These are phyloP conservation scores for Phasianus colchicus DNA, from an alignment of 2,113 vertebrate genomes.

Conservation along the genomic window DNA sequence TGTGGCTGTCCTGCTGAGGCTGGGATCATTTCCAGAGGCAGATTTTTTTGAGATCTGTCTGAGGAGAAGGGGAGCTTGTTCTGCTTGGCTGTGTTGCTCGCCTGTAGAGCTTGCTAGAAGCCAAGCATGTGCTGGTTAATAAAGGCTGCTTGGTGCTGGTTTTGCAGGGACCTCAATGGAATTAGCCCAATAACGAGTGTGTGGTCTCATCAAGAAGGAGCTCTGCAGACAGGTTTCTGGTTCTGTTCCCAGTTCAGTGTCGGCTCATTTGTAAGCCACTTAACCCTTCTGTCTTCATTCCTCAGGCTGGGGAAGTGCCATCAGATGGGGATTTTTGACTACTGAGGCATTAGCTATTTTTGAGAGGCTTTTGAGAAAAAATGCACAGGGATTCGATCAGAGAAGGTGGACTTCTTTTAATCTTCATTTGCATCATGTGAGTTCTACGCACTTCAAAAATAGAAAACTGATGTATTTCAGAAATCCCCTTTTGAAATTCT, in stretches of 20 bases:
- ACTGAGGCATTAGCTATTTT: not conserved
- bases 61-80: not conserved
- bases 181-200: conserved; percentile 43
- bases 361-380: not conserved
- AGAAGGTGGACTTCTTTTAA: not conserved
- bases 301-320: not conserved
- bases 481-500: not conserved
- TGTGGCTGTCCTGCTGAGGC: not conserved
- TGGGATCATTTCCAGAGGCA: not conserved
- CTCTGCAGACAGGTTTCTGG: conserved; percentile 63
- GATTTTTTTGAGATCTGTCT: not conserved
- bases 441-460: not conserved
- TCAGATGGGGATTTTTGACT: not conserved
- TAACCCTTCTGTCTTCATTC: conserved; percentile 59
- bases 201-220: conserved; percentile 56
- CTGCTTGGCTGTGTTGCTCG: conserved; percentile 1
- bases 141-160: not conserved
- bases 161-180: not conserved
- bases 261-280: conserved; percentile 60
- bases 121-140: conserved; percentile 35
- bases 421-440: accelerated
- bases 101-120: not conserved
- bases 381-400: not conserved
- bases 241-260: conserved; percentile 46
- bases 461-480: not conserved